A percentile compares a stretch with the other conserved stretches of the same genome.
Evolutionary conservation across 2,113 vertebrate species (phyloP).

Genomic region (Lophius piscatorius): DNA sequence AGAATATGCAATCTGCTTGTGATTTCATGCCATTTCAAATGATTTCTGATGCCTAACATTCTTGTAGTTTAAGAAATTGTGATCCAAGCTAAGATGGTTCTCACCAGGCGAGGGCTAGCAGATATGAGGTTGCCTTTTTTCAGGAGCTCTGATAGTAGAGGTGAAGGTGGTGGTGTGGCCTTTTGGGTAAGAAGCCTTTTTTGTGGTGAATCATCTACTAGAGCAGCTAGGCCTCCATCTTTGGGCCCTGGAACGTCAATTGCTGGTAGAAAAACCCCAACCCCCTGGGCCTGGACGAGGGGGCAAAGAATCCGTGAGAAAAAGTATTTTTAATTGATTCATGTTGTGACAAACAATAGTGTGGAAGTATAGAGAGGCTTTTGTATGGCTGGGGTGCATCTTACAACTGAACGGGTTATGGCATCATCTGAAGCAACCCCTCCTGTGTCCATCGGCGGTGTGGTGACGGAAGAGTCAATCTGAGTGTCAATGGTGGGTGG

Average conservation of each 20-base stretch:
- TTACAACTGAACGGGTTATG: slow-evolving; percentile 77
- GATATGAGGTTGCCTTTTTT: slow-evolving; percentile 97
- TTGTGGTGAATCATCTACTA: slow-evolving; percentile 95
- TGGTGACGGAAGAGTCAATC: slow-evolving; percentile 80
- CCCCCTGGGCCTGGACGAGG: slow-evolving; percentile 84
- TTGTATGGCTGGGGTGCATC: slow-evolving; percentile 4
- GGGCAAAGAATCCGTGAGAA: slow-evolving; percentile 6
- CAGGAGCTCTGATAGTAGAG: slow-evolving; percentile 97
- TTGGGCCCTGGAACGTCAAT: slow-evolving; percentile 87
- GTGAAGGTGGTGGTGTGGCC: slow-evolving; percentile 95
- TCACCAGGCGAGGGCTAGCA: slow-evolving; percentile 95
- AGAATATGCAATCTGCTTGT: too few relatives aligned
- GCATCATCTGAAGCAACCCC: slow-evolving; percentile 73
- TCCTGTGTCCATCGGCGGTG: slow-evolving; percentile 61
- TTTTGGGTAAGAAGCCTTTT: slow-evolving; percentile 95
- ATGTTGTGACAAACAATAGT: too few relatives aligned
- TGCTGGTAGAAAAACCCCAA: slow-evolving; percentile 85
- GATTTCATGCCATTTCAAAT: neutral
- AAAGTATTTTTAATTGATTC: too few relatives aligned
- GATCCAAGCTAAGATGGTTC: neutral
- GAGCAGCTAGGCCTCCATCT: slow-evolving; percentile 88
- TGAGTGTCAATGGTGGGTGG: slow-evolving; percentile 88
- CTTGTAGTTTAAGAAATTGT: neutral
- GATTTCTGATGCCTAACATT: neutral
- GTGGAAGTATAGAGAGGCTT: neutral